Evolutionary conservation across 2,797 vertebrate species (phyloP), one percentile per base, ranked within the genome.

Genomic region (Glossophaga mutica): DNA sequence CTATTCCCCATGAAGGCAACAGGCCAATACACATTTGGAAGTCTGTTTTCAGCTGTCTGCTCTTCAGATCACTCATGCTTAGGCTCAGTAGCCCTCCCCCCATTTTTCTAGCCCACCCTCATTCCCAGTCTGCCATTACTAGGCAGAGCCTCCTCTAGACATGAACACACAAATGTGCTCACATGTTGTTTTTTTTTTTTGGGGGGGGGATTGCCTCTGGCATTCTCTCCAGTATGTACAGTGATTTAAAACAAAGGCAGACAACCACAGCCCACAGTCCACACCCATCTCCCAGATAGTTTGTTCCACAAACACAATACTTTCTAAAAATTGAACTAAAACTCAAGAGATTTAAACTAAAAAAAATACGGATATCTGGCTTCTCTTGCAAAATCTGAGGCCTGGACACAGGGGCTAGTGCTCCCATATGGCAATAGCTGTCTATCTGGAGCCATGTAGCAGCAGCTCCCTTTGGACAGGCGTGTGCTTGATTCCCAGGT

Each of bases 241-340:
- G 37, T 37, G 50, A 74, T 87, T 95, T 82, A 76, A 86, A 88
- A 94, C 55, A 85, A 81, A 94, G 44, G 81, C 44, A 85, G 73
- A 85, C 55, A 79, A n/a, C 57, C 50, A 46, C 3, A 83, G 74
- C 55, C 82, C n/a, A 0, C 5, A 57, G 77, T 86, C 57, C 57
- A 87, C 65, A 89, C 89, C 34, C 5, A 68, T 39, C 46, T 91
- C 46, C 0, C 73, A 88, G 32, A 68, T 71, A 70, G 68, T 94
- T 76, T 94, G 85, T 21, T 94, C 79, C 57, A 48, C 10, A 9
- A 18, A 57, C 21, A 79, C 9, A 42, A n/a, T 76, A 21, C 88
- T 94, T 95, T 83, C 34, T 89, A 84, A 96, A 87, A 94, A 21
- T 19, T 34, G 62, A 87, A 79, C 91, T 94, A 95, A 90, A 97